Base-by-base conservation (phyloP, 2,797 vertebrate species). In the Agapornis canus region DNA sequence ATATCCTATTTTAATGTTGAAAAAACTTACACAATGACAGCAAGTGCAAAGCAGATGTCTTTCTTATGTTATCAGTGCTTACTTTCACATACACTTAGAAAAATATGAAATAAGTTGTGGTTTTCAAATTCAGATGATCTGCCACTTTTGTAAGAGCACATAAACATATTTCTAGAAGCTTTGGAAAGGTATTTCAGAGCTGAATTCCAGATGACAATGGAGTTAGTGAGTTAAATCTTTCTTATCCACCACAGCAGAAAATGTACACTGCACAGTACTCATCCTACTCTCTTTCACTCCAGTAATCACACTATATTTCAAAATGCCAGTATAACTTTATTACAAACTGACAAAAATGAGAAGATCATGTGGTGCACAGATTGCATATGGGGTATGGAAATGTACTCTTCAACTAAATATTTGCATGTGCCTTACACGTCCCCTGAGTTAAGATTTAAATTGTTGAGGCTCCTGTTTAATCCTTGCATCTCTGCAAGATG, bases 61-160 rank as follows among this genome's bases (percentile, higher is more conserved):
- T 86, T 78, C 26, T 86, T 23, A 4, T 22, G 20, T 52, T 91
- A 37, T 39, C 43, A 54, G 31, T 69, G 32, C 12, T 60, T 69
- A 25, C 40, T 82, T 60, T 21, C 40, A 70, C 7, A 21, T 29
- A 23, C 1, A 51, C 10, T 61, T 64, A 45, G 25, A 85, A 92
- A 89, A 85, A 78, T 45, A 78, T 8, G 29, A 84, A 73, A 23
- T 45, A 82, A 89, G 11, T 51, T 81, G 32, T 61, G 37, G 7
- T 61, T 91, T 95, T 95, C 63, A 91, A 65, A 94, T 87, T 94
- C 76, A 86, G 65, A 72, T 63, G 37, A 92, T 82, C 69, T 88
- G 54, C 77, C 21, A 51, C 21, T 85, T 90, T 78, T 91, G 76
- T 83, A 51, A 86, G 47, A 87, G 10, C 43, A 42, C 17, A 77